Evolutionary conservation across 53 echinoderm and acorn worm species (phyloP).

Genomic region (Pentamera pediparva): DNA sequence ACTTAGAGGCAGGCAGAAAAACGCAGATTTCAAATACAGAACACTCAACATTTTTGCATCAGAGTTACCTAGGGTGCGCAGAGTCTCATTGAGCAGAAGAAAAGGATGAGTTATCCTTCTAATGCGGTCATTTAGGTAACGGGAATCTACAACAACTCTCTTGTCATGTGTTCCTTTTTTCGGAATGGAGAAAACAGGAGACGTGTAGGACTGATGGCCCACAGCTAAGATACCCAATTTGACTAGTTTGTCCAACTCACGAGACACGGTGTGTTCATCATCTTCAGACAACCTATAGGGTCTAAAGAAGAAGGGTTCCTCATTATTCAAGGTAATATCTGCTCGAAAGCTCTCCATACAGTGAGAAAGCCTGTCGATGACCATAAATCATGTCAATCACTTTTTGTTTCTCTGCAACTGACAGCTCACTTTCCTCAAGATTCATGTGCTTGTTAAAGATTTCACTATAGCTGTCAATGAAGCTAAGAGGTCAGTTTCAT

Average conservation of each 20-base stretch:
- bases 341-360: constrained; percentile 36
- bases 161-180: constrained; percentile 33
- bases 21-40: constrained; percentile 22
- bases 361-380: constrained; percentile 30
- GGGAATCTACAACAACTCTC: constrained; percentile 36
- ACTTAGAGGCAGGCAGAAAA: background rate
- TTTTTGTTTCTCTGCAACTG: background rate
- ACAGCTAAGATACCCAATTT: constrained; percentile 34
- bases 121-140: too few relatives aligned
- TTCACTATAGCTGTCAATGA: constrained; percentile 18
- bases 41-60: constrained; percentile 36
- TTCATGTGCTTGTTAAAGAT: constrained; percentile 10
- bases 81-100: constrained; percentile 15
- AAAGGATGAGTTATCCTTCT: too few relatives aligned
- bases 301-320: too few relatives aligned
- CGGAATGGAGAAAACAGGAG: constrained; percentile 26
- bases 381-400: background rate
- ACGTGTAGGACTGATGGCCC: too few relatives aligned
- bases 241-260: constrained; percentile 32
- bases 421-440: constrained; percentile 7
- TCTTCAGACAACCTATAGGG: too few relatives aligned
- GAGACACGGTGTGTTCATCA: too few relatives aligned
- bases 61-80: constrained; percentile 22
- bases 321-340: constrained; percentile 20
- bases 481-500: constrained; percentile 9